Evolutionary conservation across 2,888 invertebrate genomes (phyloP), one percentile per base, ranked within the genome.

Genomic region (Nowickia ferox): DNA sequence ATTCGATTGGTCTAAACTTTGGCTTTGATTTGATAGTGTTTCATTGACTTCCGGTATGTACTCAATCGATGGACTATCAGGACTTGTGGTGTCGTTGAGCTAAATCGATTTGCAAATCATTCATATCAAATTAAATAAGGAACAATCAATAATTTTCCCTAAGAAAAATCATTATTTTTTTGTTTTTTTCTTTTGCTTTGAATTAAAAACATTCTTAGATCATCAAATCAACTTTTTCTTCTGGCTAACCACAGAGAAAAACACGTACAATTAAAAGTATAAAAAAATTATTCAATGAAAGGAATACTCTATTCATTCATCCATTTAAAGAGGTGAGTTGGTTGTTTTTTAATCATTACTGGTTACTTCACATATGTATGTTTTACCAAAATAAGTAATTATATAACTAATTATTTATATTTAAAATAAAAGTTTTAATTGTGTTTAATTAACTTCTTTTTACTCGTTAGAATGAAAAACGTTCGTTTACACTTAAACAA

Each of bases 61-160:
- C 84, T 91, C 91, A 72, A 91, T 89, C 61, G 92, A 91, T 84
- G 90, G 91, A 88, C 90, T 91, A 82, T 91, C 91, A 81, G 91
- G 91, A 87, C 91, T 91, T 84, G 91, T 88, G 87, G 87, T 88
- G 87, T 89, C 88, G 87, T 88, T 87, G 68, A 89, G 89, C 89
- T 89, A 88, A 87, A 88, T 88, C 85, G 87, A 87, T 82, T 88
- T 86, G 80, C 80, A 88, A 81, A 88, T 87, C 87, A 86, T 88
- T 88, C 72, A 81, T 84, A 78, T 76, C 86, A 87, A 82, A 84
- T 86, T 86, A 83, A 87, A 87, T 80, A 77, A 72, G 61, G 38
- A 71, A 80, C 63, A 63, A 86, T 65, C 53, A 80, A 71, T 57
- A 63, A 53, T 57, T 80, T 68, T 63, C 79, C 76, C 84, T 83